These are phyloP conservation scores for Ornithorhynchus anatinus DNA, from an alignment of 2,113 vertebrate genomes.

Conservation along the genomic window DNA sequence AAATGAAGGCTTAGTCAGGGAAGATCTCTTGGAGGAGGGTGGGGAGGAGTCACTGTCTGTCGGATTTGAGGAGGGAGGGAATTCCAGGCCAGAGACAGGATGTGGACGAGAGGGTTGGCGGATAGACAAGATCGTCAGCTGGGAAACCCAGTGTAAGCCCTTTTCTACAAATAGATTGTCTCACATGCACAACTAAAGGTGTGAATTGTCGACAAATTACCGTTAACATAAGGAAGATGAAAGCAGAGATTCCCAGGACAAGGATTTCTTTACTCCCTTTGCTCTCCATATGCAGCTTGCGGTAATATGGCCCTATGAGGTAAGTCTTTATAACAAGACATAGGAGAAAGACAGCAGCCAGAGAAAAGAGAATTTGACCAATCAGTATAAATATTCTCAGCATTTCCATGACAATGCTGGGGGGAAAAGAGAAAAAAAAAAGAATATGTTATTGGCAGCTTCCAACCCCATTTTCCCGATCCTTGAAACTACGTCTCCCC, in stretches of 20 bases:
- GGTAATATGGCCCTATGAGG: conserved; percentile 90
- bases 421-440: conserved; percentile 46
- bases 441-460: conserved; percentile 3
- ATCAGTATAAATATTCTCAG: conserved; percentile 82
- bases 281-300: conserved; percentile 88
- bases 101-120: no score
- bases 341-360: conserved; percentile 85
- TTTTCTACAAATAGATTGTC: background rate
- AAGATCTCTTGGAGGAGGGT: no score
- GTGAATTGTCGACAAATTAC: conserved; percentile 68
- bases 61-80: no score
- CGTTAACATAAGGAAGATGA: conserved; percentile 92
- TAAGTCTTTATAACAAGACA: conserved; percentile 85
- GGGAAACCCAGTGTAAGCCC: no score
- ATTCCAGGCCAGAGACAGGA: no score
- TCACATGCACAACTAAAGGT: background rate
- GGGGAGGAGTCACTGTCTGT: no score
- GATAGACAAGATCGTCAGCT: no score
- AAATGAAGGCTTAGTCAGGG: no score
- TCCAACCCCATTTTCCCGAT: background rate
- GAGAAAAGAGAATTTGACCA: conserved; percentile 83
- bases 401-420: conserved; percentile 75
- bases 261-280: conserved; percentile 95
- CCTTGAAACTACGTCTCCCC: background rate
- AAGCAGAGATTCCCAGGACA: conserved; percentile 88